Conservation (phyloP, 2,797 vertebrate genomes). For the Gambusia yucatana region DNA sequence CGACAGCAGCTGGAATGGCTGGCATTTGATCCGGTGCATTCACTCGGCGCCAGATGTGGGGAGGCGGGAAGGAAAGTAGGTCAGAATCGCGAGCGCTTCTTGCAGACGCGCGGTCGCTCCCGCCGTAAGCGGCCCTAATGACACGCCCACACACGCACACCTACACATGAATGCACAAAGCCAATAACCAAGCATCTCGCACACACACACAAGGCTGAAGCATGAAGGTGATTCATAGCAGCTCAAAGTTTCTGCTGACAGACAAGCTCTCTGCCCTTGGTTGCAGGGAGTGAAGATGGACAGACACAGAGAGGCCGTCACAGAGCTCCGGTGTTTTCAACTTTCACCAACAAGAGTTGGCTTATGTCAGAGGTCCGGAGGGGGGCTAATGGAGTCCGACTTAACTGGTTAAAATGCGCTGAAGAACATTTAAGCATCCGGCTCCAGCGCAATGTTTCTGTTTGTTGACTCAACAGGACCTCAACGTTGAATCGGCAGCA, state of each 20-base stretch:
- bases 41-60: constrained; percentile 73
- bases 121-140: constrained; percentile 46
- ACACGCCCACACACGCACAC: constrained; percentile 53
- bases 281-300: constrained; percentile 45
- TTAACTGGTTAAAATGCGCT: background rate
- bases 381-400: background rate
- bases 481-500: background rate
- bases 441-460: background rate
- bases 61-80: constrained; percentile 78
- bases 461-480: background rate
- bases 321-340: background rate
- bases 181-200: constrained; percentile 23
- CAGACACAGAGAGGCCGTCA: background rate
- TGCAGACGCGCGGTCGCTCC: constrained; percentile 48
- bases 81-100: constrained; percentile 72
- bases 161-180: constrained; percentile 41
- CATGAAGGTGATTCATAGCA: constrained; percentile 63
- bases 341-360: background rate
- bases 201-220: constrained; percentile 8
- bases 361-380: background rate
- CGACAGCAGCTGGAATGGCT: constrained; percentile 68
- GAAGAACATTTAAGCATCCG: background rate
- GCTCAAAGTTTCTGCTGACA: constrained; percentile 71
- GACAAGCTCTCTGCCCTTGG: constrained; percentile 53
- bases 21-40: constrained; percentile 70